Base-by-base conservation (phyloP, 1,140 invertebrate species). In the Trichogramma pretiosum region DNA sequence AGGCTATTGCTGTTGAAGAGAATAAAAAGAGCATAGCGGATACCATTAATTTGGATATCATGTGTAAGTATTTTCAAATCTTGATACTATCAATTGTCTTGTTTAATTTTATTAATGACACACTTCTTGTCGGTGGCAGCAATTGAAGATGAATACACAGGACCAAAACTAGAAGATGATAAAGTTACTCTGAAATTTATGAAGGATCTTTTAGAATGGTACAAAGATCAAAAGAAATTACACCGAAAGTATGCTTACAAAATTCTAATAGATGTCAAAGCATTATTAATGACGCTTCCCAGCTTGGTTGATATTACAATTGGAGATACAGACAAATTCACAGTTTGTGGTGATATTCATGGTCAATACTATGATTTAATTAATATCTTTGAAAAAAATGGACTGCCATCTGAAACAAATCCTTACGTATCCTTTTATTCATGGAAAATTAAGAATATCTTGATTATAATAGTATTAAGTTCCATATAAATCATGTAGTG, bases 271-370 rank as follows among this genome's bases (percentile, higher is more conserved):
- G 89, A 97, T 62, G 81, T 95, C 10, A 91, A 93, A 66, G 69
- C 82, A 19, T 84, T 85, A 59, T 88, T 98, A 59, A 82, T 83
- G 72, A 77, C 77, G 44, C 86, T 89, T 61, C 87, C 92, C 24
- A 88, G 90, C 33, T 73, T 99, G 52, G 82, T 99, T 0, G 87
- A 99, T 63, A 86, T 99, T 36, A 77, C 75, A 50, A 87, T 99
- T 55, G 82, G 83, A 7, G 84, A 89, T 65, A 79, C 87, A 34
- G 77, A 83, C 38, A 98, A 98, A 75, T 99, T 99, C 68, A 99
- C 96, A 23, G 86, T 99, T 41, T 99, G 96, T 73, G 97, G 97
- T n/a, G 97, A 99, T 72, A 93, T 99, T 58, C 96, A 99, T 71
- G 97, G 97, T 18, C 97, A 99, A 72, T 99, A 84, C 74, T 99